phyloP scores from a whole-genome alignment of 2,888 invertebrate species.

The Athalia circularis region DNA sequence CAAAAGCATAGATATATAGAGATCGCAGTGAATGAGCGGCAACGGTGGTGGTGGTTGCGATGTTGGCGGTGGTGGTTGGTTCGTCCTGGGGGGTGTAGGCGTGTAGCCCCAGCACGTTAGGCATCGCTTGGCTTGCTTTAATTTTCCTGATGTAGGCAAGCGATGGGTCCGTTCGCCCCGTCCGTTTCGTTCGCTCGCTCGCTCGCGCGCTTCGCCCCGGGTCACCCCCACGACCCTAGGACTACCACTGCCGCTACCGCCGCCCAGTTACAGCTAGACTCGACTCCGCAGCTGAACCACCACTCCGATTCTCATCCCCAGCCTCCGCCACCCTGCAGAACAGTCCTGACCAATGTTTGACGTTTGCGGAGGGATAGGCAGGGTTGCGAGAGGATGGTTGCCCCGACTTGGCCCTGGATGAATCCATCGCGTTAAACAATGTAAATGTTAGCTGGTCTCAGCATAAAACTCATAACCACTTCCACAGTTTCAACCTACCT shows the following conservation, averaged over 20 bases:
- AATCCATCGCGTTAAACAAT: constrained; percentile 73
- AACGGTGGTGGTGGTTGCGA: constrained; percentile 52
- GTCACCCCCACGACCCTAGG: constrained; percentile 55
- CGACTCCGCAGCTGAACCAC: constrained; percentile 72
- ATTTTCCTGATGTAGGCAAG: constrained; percentile 74
- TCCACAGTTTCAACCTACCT: constrained; percentile 56
- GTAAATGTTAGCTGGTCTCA: constrained; percentile 72
- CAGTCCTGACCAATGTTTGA: constrained; percentile 61
- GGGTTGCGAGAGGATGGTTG: constrained; percentile 14
- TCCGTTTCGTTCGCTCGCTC: constrained; percentile 60
- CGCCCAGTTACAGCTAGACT: constrained; percentile 75
- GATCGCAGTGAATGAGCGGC: constrained; percentile 61
- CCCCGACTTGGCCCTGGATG: constrained; percentile 60
- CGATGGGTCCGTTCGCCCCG: constrained; percentile 66
- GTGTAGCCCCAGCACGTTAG: constrained; percentile 70
- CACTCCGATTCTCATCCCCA: constrained; percentile 53
- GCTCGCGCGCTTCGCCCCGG: constrained; percentile 46
- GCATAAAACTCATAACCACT: constrained; percentile 72
- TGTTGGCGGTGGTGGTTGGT: constrained; percentile 47
- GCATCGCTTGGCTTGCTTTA: constrained; percentile 74
- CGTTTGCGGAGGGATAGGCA: constrained; percentile 52
- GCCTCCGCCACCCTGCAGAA: neutral
- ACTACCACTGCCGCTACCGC: constrained; percentile 29
- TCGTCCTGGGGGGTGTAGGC: constrained; percentile 42
- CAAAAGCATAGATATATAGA: constrained; percentile 68